Conservation (phyloP, 2,888 invertebrate genomes). For the Diarsia brunnea region DNA sequence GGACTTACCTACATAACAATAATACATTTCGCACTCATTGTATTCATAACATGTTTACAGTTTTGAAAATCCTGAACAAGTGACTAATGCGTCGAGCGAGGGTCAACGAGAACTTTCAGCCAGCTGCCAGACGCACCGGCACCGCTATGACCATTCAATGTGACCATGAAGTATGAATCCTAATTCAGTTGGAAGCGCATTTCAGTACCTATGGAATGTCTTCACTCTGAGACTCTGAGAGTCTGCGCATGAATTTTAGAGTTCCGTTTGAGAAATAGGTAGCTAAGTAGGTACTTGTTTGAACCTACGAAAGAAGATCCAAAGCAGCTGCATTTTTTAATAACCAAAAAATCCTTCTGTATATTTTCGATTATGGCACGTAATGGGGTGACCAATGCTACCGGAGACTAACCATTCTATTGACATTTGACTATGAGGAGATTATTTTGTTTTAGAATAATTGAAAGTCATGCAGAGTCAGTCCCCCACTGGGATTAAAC, state of each 20-base stretch:
- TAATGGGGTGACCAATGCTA: too few species aligned
- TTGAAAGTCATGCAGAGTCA: neutral
- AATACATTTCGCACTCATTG: slow-evolving; percentile 5
- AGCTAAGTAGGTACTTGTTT: too few species aligned
- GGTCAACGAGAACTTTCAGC: slow-evolving; percentile 3
- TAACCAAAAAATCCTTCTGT: too few species aligned
- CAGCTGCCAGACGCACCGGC: slow-evolving; percentile 16
- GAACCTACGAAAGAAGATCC: too few species aligned
- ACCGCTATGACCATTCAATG: neutral
- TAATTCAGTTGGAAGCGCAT: neutral
- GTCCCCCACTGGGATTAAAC: neutral
- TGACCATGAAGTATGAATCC: neutral
- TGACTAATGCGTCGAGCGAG: neutral
- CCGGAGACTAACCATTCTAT: too few species aligned
- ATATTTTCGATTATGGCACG: too few species aligned
- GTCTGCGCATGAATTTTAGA: too few species aligned
- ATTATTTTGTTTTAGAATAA: neutral
- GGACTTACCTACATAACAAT: slow-evolving; percentile 7
- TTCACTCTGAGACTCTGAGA: too few species aligned
- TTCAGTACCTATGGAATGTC: too few species aligned
- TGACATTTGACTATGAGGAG: too few species aligned
- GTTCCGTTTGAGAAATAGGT: too few species aligned
- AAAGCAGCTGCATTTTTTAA: too few species aligned
- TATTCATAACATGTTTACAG: slow-evolving; percentile 21
- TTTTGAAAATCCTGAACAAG: neutral